Percentiles rank a stretch among this genome's conserved stretches.
Evolutionary conservation across 2,113 vertebrate species (phyloP).

Genomic region (Casuarius casuarius): DNA sequence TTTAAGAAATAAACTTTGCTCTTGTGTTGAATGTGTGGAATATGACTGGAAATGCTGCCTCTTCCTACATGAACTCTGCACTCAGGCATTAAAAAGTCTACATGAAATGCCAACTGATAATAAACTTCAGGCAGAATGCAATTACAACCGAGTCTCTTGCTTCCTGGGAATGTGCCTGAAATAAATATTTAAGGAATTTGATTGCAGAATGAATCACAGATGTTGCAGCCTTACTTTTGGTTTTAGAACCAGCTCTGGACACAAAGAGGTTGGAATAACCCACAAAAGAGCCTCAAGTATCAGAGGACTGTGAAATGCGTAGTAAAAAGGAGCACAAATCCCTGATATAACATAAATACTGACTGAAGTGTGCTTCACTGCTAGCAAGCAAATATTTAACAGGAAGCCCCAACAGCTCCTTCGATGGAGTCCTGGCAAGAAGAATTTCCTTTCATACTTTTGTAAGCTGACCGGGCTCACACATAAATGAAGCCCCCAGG

Average conservation of each 20-base stretch:
- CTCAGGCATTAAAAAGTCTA: neutral
- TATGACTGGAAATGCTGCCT: neutral
- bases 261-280: neutral
- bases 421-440: neutral
- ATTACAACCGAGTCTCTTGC: neutral
- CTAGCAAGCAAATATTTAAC: constrained; percentile 2
- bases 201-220: neutral
- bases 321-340: neutral
- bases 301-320: neutral
- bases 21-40: neutral
- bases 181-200: neutral
- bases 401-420: neutral
- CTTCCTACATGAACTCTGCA: neutral
- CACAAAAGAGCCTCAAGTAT: neutral
- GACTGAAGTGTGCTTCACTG: neutral
- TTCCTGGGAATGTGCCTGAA: neutral
- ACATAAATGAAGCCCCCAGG: neutral
- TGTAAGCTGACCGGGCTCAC: neutral
- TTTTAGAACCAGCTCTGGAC: neutral
- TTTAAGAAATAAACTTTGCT: neutral
- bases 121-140: neutral
- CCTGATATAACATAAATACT: neutral
- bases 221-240: neutral
- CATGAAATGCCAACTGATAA: neutral
- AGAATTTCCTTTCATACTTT: constrained; percentile 14